Base-by-base conservation (phyloP, 2,888 invertebrate genomes). In the Drosophila stalkeri region DNA sequence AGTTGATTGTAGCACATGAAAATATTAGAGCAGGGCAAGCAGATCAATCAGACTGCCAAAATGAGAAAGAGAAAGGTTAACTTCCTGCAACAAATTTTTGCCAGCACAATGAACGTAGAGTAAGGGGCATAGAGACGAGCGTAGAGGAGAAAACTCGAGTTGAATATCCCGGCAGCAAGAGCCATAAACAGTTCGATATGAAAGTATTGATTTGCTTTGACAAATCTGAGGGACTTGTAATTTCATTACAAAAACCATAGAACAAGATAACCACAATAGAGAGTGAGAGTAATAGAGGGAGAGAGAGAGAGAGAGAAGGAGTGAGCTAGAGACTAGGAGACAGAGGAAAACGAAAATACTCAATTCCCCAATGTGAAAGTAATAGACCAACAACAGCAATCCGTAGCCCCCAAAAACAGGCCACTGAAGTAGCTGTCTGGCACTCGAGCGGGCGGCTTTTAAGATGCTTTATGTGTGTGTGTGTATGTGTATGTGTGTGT, bases 181-280 rank as follows among this genome's bases (percentile, higher is more conserved):
- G 37, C 77, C 61, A 54, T 63, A 65, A 51, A 64, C 63, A 78
- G 59, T 52, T 64, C 64, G 61, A 72, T 74, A 69, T 64, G 65
- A 41, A 44, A 39, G 79, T 74, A 86, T 84, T 84, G 84, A 84
- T 84, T 84, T 84, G 87, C 89, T 83, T 78, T 86, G 81, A 86
- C 86, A 84, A 84, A 84, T 84, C 84, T 89, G 84, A 65, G 69
- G 70, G 62, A 67, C 61, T 70, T 67, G 84, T 86, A 89, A 84
- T 89, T 83, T 86, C 73, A 89, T 89, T 89, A 81, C 81, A 82
- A 80, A 80, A 68, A 6, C 63, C 75, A 52, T 66, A 54, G 66
- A 64, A 64, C 64, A 75, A 70, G 75, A 75, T 75, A 75, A 80
- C 87, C 74, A 85, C 83, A 83, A 83, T 5, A 20, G 20, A 78